These are phyloP conservation scores for Muntiacus muntjak DNA, from an alignment of 2,113 vertebrate species.

Conservation along the genomic window DNA sequence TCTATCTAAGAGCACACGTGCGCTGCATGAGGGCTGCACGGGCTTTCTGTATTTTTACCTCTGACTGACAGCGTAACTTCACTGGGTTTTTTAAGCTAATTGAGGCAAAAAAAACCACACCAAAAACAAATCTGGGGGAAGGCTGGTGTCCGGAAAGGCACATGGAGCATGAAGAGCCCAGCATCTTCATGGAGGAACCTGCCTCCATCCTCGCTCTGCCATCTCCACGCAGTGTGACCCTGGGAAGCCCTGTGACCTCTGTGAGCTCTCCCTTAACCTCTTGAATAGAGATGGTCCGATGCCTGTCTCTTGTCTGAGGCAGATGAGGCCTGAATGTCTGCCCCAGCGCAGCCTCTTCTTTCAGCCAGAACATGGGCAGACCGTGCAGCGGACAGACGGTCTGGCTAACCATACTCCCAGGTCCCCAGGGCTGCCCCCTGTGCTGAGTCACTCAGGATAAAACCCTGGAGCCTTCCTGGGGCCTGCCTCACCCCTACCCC, in stretches of 20 bases:
- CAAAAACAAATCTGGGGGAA: no score
- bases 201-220: fast-evolving
- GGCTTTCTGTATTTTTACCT: background rate
- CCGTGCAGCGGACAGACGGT: fast-evolving
- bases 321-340: no score
- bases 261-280: background rate
- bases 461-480: background rate
- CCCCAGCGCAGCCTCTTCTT: background rate
- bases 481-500: no score
- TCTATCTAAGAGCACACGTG: background rate
- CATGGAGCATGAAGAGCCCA: fast-evolving
- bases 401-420: fast-evolving
- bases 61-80: no score
- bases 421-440: background rate
- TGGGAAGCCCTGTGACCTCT: background rate
- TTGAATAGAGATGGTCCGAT: no score
- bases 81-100: background rate
- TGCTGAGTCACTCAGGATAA: background rate
- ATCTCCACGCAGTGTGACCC: background rate
- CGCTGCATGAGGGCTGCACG: fast-evolving
- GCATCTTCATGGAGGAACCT: background rate
- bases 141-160: background rate
- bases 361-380: background rate
- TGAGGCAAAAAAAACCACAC: background rate
- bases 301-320: background rate